Conservation (phyloP, 2,113 vertebrate species). For the Rana temporaria region DNA sequence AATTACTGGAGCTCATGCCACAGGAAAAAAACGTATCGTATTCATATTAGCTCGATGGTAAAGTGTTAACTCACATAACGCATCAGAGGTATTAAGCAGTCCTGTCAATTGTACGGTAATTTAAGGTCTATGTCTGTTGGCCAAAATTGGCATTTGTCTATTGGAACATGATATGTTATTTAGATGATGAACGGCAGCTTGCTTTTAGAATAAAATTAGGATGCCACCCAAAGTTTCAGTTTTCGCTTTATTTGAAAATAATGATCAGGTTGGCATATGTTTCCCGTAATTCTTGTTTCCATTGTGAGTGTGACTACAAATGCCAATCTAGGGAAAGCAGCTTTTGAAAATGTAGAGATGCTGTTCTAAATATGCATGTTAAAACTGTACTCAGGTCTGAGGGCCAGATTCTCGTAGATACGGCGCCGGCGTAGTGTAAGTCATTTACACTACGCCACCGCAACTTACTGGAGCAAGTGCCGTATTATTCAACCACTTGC, state of each 20-base stretch:
- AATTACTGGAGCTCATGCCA: conserved; percentile 4
- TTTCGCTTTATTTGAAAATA: not conserved
- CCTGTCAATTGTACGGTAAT: conserved; percentile 4
- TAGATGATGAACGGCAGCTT: not conserved
- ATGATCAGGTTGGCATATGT: not conserved
- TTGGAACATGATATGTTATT: conserved; percentile 24
- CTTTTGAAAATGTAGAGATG: no score
- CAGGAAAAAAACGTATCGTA: not conserved
- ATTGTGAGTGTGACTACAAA: not conserved
- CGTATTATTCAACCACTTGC: no score
- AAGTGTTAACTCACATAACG: not conserved
- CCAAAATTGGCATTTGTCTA: conserved; percentile 24
- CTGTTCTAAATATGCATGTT: no score
- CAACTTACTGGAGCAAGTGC: no score
- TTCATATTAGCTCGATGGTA: not conserved
- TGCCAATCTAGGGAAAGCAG: no score
- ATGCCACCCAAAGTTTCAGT: not conserved
- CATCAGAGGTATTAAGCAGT: not conserved
- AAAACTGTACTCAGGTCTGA: no score
- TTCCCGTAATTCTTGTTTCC: not conserved
- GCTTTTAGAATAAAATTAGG: not conserved
- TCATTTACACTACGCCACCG: no score
- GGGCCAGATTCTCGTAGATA: no score
- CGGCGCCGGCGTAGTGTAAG: no score
- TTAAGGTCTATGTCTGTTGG: not conserved